These are phyloP conservation scores for Drosophila helvetica DNA, from an alignment of 2,888 invertebrate species.

Conservation along the genomic window DNA sequence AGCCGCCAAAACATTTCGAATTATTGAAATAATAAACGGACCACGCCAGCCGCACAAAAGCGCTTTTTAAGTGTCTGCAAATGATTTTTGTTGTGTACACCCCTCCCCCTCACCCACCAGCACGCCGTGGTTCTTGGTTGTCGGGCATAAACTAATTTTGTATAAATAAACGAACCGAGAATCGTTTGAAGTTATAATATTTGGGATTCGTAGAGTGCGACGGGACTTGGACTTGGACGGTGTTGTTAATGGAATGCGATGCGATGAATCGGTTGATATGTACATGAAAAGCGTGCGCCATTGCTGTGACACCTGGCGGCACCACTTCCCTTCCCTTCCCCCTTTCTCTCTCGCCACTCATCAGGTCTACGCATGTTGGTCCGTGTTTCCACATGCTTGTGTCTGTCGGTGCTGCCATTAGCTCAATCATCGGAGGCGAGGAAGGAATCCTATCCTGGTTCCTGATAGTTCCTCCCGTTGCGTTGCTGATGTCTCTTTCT, in stretches of 20 bases:
- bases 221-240: constrained; percentile 28
- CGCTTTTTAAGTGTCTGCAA: constrained; percentile 70
- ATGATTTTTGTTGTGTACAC: constrained; percentile 36
- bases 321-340: neutral
- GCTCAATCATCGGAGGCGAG: constrained; percentile 45
- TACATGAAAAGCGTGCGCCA: constrained; percentile 31
- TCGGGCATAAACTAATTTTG: constrained; percentile 72
- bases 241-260: constrained; percentile 24
- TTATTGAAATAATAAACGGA: constrained; percentile 76
- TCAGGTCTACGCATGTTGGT: constrained; percentile 22
- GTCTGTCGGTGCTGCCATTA: constrained; percentile 53
- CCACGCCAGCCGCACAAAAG: constrained; percentile 50
- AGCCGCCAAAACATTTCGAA: constrained; percentile 58
- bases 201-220: neutral
- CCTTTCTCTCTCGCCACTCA: neutral
- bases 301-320: constrained; percentile 63
- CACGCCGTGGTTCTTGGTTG: constrained; percentile 1
- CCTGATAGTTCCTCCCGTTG: constrained; percentile 13
- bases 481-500: neutral
- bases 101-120: constrained; percentile 26
- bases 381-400: constrained; percentile 18
- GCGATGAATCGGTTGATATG: constrained; percentile 21
- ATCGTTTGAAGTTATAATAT: constrained; percentile 46
- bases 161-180: constrained; percentile 69
- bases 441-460: constrained; percentile 11